Evolutionary conservation across 1,140 invertebrate genomes (phyloP).

Genomic region (Euglossa dilemma): DNA sequence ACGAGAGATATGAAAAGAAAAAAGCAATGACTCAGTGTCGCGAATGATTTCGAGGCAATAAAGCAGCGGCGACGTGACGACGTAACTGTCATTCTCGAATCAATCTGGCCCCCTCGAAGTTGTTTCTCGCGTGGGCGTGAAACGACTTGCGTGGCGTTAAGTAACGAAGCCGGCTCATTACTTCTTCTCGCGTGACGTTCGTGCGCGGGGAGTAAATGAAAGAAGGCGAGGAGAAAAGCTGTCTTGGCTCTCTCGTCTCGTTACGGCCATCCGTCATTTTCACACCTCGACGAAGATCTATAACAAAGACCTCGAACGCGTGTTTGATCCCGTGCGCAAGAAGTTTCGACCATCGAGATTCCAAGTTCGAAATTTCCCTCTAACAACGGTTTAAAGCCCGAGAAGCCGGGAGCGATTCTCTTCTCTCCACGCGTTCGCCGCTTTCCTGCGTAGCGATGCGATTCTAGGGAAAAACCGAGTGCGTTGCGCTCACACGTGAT

Average conservation of each 20-base stretch:
- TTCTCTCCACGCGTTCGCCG: neutral
- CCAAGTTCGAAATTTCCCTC: neutral
- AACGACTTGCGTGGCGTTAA: constrained; percentile 58
- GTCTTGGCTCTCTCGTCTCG: constrained; percentile 57
- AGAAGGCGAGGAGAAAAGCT: constrained; percentile 56
- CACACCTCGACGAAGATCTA: constrained; percentile 63
- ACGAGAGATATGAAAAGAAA: no score
- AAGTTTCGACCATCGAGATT: constrained; percentile 7
- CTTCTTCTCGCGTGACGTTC: constrained; percentile 65
- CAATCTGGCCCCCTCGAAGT: constrained; percentile 51
- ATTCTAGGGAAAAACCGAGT: neutral
- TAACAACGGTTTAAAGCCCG: neutral
- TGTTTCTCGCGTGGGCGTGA: constrained; percentile 61
- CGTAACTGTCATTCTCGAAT: constrained; percentile 60
- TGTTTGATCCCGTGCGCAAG: constrained; percentile 1
- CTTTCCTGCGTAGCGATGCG: no score
- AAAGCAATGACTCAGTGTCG: no score
- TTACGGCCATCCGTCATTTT: constrained; percentile 69
- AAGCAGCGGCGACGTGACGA: constrained; percentile 22
- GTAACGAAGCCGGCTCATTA: constrained; percentile 69
- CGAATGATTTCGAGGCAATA: constrained; percentile 4
- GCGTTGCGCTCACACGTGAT: neutral
- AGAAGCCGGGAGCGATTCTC: neutral
- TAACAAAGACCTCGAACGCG: constrained; percentile 39
- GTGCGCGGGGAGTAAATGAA: constrained; percentile 61